Evolutionary conservation across 1,140 invertebrate species (phyloP).

Genomic region (Pemphigus obesinymphae): DNA sequence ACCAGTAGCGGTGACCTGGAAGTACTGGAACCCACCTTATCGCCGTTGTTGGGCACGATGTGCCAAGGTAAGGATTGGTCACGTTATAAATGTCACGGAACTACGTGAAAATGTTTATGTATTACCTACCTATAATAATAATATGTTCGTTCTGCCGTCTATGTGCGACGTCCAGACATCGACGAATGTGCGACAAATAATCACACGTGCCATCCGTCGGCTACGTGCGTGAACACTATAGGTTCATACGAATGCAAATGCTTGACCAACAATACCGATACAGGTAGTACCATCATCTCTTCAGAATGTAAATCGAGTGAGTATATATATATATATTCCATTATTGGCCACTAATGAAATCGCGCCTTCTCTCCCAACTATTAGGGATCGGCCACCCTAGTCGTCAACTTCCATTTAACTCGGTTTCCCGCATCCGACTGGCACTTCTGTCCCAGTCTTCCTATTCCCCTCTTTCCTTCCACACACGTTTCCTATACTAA

Average conservation of each 20-base stretch:
- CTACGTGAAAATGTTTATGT: too few relatives aligned
- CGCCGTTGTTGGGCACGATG: constrained; percentile 59
- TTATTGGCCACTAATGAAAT: too few relatives aligned
- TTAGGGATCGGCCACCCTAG: too few relatives aligned
- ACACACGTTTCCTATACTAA: too few relatives aligned
- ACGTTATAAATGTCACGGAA: too few relatives aligned
- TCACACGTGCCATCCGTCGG: constrained; percentile 66
- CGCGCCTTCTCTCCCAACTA: too few relatives aligned
- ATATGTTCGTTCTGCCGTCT: too few relatives aligned
- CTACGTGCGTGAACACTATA: constrained; percentile 82
- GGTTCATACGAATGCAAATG: constrained; percentile 90
- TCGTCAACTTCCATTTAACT: too few relatives aligned
- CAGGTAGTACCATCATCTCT: not conserved
- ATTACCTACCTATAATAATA: too few relatives aligned
- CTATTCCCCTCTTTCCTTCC: too few relatives aligned
- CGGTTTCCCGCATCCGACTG: too few relatives aligned
- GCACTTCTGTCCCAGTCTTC: too few relatives aligned
- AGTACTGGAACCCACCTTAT: constrained; percentile 45
- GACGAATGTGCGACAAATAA: constrained; percentile 75
- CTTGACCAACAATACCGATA: constrained; percentile 10
- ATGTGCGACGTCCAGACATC: constrained; percentile 58
- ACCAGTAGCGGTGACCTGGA: not conserved
- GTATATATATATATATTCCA: not conserved
- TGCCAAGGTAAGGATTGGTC: constrained; percentile 61
- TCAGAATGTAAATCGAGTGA: constrained; percentile 6